phyloP scores from a whole-genome alignment of 2,888 invertebrate species.

The Caenorhabditis panamensis region DNA sequence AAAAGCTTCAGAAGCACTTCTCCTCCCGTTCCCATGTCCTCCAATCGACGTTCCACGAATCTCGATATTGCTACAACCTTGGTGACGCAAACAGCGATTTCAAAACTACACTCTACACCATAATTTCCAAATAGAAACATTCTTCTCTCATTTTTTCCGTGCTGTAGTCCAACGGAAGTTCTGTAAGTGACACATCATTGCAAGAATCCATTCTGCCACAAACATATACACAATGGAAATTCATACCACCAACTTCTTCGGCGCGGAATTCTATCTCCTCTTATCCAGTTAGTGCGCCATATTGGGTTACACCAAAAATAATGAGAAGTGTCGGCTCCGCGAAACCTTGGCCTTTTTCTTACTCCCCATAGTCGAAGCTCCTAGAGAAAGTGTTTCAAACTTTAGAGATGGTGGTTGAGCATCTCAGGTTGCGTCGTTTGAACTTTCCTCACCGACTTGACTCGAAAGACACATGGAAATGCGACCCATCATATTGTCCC shows the following conservation, averaged over 20 bases:
- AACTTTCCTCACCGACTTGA: conserved; percentile 12
- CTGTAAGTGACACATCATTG: conserved; percentile 34
- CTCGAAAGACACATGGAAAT: conserved; percentile 35
- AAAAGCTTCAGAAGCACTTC: too few relatives aligned
- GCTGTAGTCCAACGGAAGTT: background rate
- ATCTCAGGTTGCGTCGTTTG: background rate
- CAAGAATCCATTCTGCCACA: conserved; percentile 8
- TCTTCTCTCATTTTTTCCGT: background rate
- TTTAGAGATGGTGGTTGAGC: too few relatives aligned
- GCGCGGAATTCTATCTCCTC: conserved; percentile 57
- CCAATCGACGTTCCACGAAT: background rate
- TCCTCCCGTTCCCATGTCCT: background rate
- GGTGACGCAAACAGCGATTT: background rate
- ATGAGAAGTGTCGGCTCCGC: conserved; percentile 48
- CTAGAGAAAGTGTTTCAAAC: too few relatives aligned
- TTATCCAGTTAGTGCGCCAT: conserved; percentile 55
- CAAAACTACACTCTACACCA: too few relatives aligned
- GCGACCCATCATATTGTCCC: conserved; percentile 56
- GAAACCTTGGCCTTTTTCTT: background rate
- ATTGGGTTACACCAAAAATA: conserved; percentile 53
- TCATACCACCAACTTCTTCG: conserved; percentile 51
- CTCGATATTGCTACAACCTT: conserved; percentile 1
- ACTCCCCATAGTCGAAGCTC: too few relatives aligned
- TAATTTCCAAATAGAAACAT: too few relatives aligned
- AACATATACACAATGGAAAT: conserved; percentile 44